A percentile compares a stretch with the other conserved stretches of the same genome.
phyloP scores from a whole-genome alignment of 1,140 invertebrate species.

The Vanessa tameamea region DNA sequence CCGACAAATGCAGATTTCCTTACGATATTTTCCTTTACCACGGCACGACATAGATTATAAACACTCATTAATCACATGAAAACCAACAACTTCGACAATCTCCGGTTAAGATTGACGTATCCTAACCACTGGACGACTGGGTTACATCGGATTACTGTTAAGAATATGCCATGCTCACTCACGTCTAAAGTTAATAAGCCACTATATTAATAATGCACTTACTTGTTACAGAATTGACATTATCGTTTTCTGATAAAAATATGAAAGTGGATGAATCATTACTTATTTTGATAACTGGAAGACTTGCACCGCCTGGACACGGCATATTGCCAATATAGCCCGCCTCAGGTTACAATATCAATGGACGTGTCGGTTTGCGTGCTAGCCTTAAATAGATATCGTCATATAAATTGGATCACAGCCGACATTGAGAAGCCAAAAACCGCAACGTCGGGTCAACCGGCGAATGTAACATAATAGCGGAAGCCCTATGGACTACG shows the following conservation, averaged over 20 bases:
- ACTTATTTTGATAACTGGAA: constrained; percentile 38
- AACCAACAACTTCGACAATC: too few species aligned
- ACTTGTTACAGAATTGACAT: constrained; percentile 24
- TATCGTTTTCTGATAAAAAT: constrained; percentile 23
- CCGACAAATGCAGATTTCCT: too few species aligned
- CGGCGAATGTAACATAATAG: constrained; percentile 45
- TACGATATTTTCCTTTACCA: too few species aligned
- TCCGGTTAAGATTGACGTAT: too few species aligned
- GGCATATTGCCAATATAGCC: constrained; percentile 32
- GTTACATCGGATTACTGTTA: not conserved
- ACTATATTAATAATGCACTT: constrained; percentile 17
- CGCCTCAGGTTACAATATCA: constrained; percentile 34
- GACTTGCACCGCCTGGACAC: constrained; percentile 29
- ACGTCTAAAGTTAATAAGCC: not conserved
- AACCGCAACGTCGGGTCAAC: constrained; percentile 47
- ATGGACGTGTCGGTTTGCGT: constrained; percentile 22
- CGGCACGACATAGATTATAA: too few species aligned
- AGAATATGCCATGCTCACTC: not conserved
- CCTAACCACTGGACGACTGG: too few species aligned
- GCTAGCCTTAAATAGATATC: constrained; percentile 36
- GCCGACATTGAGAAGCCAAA: constrained; percentile 44
- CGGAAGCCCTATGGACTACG: constrained; percentile 42
- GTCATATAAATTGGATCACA: constrained; percentile 41
- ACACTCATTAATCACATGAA: too few species aligned
- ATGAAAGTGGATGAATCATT: constrained; percentile 34